Conservation (phyloP, 2,888 invertebrate species). For the Xestoiulus laeticollis region DNA sequence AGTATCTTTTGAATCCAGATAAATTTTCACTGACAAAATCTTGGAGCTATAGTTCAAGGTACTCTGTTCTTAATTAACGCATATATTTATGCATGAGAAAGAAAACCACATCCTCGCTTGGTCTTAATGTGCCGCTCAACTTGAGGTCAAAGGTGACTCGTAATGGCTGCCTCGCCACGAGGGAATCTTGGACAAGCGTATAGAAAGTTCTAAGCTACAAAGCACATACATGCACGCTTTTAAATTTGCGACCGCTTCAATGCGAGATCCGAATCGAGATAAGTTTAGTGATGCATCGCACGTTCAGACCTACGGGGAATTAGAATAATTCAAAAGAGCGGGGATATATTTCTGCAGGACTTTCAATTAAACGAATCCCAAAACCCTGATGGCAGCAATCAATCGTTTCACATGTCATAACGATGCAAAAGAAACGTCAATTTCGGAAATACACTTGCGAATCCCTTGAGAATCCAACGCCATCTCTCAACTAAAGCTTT, state of each 20-base stretch:
- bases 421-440: neutral
- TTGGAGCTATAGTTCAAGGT: neutral
- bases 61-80: neutral
- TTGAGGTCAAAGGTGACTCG: neutral
- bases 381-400: neutral
- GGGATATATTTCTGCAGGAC: neutral
- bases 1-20: neutral
- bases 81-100: neutral
- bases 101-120: neutral
- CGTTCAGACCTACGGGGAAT: neutral
- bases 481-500: neutral
- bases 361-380: neutral
- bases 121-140: neutral
- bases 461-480: neutral
- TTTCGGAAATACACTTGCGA: neutral
- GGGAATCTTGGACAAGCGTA: neutral
- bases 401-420: neutral
- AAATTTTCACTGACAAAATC: neutral
- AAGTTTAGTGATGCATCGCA: neutral
- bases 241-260: neutral
- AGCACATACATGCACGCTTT: neutral
- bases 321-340: neutral
- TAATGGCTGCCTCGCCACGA: neutral
- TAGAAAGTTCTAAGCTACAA: neutral
- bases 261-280: neutral